Percentiles rank a stretch among this genome's conserved stretches.
Conservation (phyloP, 2,113 vertebrate genomes). For the Rhinoderma darwinii region DNA sequence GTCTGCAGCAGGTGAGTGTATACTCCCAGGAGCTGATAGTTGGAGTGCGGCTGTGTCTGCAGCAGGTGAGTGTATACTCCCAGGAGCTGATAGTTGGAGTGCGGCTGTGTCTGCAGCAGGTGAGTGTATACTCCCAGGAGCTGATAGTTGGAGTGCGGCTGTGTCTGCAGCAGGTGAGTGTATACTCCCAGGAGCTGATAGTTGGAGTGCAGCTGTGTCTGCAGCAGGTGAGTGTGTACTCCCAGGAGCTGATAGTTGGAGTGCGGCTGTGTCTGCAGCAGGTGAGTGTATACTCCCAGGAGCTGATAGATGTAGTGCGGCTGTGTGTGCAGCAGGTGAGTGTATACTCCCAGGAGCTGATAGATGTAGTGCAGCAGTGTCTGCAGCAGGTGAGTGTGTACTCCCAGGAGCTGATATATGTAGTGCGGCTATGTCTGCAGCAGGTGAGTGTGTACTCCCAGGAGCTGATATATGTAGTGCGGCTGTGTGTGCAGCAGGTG, state of each 20-base stretch:
- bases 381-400: background rate
- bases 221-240: conserved; percentile 80
- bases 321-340: background rate
- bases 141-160: conserved; percentile 88
- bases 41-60: conserved; percentile 89
- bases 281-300: background rate
- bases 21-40: conserved; percentile 84
- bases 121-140: conserved; percentile 78
- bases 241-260: background rate
- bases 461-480: background rate
- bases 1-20: conserved; percentile 86
- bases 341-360: too few relatives aligned
- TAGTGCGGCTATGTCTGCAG: background rate
- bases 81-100: conserved; percentile 84
- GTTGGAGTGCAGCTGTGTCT: conserved; percentile 90
- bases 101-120: conserved; percentile 91
- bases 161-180: conserved; percentile 87
- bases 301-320: background rate
- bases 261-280: background rate
- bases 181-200: conserved; percentile 86
- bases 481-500: background rate
- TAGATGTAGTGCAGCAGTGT: background rate
- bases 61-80: conserved; percentile 89
- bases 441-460: background rate
- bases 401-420: too few relatives aligned